Percentiles rank a stretch among this genome's conserved stretches.
Evolutionary conservation across 1,140 invertebrate genomes (phyloP).

Genomic region (Adoxophyes honmai): DNA sequence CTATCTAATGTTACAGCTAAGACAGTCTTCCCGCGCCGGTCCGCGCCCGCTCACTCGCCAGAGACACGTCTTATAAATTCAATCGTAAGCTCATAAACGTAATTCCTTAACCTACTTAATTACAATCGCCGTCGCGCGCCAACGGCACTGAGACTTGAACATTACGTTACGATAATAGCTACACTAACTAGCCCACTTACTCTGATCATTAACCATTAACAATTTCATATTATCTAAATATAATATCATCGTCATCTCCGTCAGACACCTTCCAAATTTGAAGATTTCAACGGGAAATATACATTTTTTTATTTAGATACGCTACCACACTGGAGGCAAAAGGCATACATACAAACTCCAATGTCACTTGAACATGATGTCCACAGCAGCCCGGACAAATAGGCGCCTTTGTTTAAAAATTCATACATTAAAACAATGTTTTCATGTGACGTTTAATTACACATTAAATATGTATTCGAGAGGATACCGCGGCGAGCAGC

Average conservation of each 20-base stretch:
- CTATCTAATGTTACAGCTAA: slow-evolving; percentile 11
- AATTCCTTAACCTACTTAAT: slow-evolving; percentile 8
- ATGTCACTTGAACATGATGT: neutral
- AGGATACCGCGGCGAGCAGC: neutral
- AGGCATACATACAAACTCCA: neutral
- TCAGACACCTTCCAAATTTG: neutral
- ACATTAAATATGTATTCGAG: neutral
- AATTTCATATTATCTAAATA: slow-evolving; percentile 2
- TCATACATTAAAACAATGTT: neutral
- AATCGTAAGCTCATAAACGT: slow-evolving; percentile 13
- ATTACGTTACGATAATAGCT: neutral
- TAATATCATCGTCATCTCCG: slow-evolving; percentile 2
- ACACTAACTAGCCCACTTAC: slow-evolving; percentile 12
- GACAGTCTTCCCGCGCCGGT: neutral
- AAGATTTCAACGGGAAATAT: slow-evolving; percentile 9
- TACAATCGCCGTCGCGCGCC: neutral
- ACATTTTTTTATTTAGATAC: slow-evolving; percentile 7
- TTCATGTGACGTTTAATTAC: slow-evolving; percentile 7
- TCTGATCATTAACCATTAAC: slow-evolving; percentile 7
- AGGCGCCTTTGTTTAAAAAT: neutral
- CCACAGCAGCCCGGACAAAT: neutral
- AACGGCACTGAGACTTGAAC: no score
- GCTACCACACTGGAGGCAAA: neutral
- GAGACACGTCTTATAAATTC: slow-evolving; percentile 7
- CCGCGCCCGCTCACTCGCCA: neutral